Evolutionary conservation across 2,113 vertebrate species (phyloP), one percentile per base, ranked within the genome.

Genomic region (Ctenodactylus gundi): DNA sequence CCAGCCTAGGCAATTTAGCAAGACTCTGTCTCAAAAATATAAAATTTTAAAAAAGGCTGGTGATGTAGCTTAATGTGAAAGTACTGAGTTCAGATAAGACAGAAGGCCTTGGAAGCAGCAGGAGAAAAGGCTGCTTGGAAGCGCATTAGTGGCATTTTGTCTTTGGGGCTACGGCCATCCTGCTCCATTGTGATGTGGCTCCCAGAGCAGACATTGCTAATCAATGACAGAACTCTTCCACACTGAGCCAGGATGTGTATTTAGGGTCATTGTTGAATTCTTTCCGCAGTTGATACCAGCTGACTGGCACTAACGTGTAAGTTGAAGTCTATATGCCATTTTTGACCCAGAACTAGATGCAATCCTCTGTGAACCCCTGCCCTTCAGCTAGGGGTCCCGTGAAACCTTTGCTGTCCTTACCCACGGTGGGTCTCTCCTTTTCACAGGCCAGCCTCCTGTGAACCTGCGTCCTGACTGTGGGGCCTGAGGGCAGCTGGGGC

Each of bases 361-460:
- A 7, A 23, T n/a, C 25, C 29, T 64, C 34, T 83, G 75, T 62
- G 41, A 94, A 13, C 9, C 67, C 46, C 60, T 72, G 13, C 13
- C 49, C 64, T n/a, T 58, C 44, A 20, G 87, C 21, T 17, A 51
- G 81, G 41, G 46, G 49, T 68, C 57, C 65, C 72, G 55, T 10
- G 41, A 49, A 62, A 62, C 12, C 34, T 80, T 85, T 88, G 83
- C 91, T 86, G 70, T 23, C 83, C 62, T 60, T 14, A 4, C 83
- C 41, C 41, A 5, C 10, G 72, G 73, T 67, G 95, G 76, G 82
- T 67, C 94, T 96, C 88, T 84, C 81, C 88, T 65, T 88, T 93
- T 53, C 31, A 73, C 4, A 17, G 39, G 15, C 78, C 25, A 55
- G 44, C 58, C 58, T 78, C 80, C 68, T 91, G 83, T 91, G 75